Conservation (phyloP, 2,797 vertebrate genomes). For the Epinephelus coioides region DNA sequence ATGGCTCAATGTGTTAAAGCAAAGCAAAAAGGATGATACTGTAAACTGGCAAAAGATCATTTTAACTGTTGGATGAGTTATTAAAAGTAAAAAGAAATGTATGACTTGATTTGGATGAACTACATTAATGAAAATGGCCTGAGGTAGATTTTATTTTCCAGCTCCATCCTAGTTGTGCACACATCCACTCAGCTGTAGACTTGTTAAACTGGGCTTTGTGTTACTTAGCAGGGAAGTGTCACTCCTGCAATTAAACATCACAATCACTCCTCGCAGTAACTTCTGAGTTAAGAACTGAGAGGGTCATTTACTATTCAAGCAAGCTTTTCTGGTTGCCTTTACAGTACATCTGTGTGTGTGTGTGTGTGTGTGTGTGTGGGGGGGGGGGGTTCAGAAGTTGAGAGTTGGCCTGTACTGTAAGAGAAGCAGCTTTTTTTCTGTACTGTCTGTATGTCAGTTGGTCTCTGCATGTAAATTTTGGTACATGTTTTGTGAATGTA, state of each 20-base stretch:
- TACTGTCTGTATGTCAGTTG: slow-evolving; percentile 56
- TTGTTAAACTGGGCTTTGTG: slow-evolving; percentile 8
- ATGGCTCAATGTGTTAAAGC: slow-evolving; percentile 7
- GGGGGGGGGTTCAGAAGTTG: slow-evolving; percentile 32
- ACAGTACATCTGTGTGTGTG: slow-evolving; percentile 52
- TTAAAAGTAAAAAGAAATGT: background rate
- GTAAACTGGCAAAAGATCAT: background rate
- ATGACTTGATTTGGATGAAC: slow-evolving; percentile 17
- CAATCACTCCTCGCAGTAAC: slow-evolving; percentile 29
- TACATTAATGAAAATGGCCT: slow-evolving; percentile 16
- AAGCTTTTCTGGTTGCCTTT: slow-evolving; percentile 66
- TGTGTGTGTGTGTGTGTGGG: slow-evolving; percentile 33
- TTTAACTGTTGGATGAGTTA: slow-evolving; percentile 12
- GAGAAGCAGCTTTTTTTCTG: slow-evolving; percentile 61
- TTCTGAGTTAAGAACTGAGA: slow-evolving; percentile 19
- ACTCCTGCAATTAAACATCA: slow-evolving; percentile 33
- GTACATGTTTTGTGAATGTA: slow-evolving; percentile 83
- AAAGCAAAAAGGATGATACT: slow-evolving; percentile 9
- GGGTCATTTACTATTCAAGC: slow-evolving; percentile 44
- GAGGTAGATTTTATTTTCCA: slow-evolving; percentile 7
- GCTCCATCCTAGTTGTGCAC: background rate
- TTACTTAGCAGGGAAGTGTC: slow-evolving; percentile 29
- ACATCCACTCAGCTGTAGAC: slow-evolving; percentile 23
- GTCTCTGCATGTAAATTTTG: slow-evolving; percentile 76
- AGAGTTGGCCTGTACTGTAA: slow-evolving; percentile 47